Base-by-base conservation (phyloP, 2,888 invertebrate genomes). In the Cantharis rufa region DNA sequence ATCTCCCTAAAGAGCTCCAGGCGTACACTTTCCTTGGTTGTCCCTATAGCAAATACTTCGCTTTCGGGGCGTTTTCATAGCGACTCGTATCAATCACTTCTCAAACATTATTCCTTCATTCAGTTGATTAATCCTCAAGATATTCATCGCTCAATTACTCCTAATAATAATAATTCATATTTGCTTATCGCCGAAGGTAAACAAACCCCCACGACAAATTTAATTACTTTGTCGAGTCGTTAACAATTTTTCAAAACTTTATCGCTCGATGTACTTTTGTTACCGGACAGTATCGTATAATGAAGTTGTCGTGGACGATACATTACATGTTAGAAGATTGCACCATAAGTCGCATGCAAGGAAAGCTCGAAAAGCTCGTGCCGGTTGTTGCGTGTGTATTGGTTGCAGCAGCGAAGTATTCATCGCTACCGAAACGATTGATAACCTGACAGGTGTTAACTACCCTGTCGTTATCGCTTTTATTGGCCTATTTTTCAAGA, bases 401-500 rank as follows among this genome's bases (percentile, higher is more conserved):
- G 71, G 69, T 73, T 76, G 78, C 74, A 78, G 79, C 76, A 79
- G 75, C 80, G 76, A 77, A 79, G 48, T 48, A 48, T 48, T 48
- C 81, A 69, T 18, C 69, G 21, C 74, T 62, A 68, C 64, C n/a
- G 72, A 48, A 75, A 68, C 62, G 84, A 85, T 84, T 84, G 85
- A 84, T 84, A 80, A 71, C 78, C 80, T 83, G 84, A 84, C 84
- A 82, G 83, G 84, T 82, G 84, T 81, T 85, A 84, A 85, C 82
- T 84, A 83, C 84, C 82, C 81, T 81, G 81, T 83, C 82, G 83
- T 84, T 84, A 83, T 83, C 81, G 79, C 81, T 80, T 82, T 84
- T 84, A 85, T 85, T 84, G 83, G 81, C 77, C 82, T 79, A 85
- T 85, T 85, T 85, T 82, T 85, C 84, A 84, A 71, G 80, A 80